These are phyloP conservation scores for Eristalis arbustorum DNA, from an alignment of 2,888 invertebrate species.

Conservation along the genomic window DNA sequence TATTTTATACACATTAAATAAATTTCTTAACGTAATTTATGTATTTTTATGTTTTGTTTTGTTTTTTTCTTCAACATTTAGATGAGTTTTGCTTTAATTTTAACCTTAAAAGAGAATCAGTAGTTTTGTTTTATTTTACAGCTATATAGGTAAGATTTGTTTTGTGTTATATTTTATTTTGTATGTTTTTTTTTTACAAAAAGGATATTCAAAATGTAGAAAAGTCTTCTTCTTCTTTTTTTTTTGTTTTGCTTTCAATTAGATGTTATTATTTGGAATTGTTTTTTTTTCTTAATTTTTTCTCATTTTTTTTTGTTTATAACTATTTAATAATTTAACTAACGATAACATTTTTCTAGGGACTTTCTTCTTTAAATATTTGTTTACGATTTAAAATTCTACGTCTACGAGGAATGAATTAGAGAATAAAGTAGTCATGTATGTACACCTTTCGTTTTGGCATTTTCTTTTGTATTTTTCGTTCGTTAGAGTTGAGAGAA, in stretches of 20 bases:
- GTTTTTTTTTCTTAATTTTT: constrained; percentile 9
- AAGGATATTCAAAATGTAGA: constrained; percentile 70
- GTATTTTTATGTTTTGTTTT: not conserved
- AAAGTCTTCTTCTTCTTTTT: constrained; percentile 53
- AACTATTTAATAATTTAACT: constrained; percentile 68
- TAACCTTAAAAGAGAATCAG: constrained; percentile 62
- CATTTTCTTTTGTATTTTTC: constrained; percentile 39
- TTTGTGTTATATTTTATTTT: constrained; percentile 21
- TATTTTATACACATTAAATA: constrained; percentile 55
- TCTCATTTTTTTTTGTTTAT: constrained; percentile 24
- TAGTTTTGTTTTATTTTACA: constrained; percentile 54
- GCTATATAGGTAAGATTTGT: constrained; percentile 59
- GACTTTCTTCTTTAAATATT: constrained; percentile 25
- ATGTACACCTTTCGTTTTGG: constrained; percentile 25
- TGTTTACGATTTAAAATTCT: constrained; percentile 60
- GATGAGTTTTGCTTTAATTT: constrained; percentile 39
- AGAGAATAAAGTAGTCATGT: constrained; percentile 56
- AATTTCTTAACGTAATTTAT: constrained; percentile 42
- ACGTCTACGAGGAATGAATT: constrained; percentile 62
- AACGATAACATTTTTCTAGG: constrained; percentile 66
- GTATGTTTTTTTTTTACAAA: constrained; percentile 56
- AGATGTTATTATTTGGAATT: constrained; percentile 3
- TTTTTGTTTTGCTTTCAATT: constrained; percentile 31
- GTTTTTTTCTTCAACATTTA: constrained; percentile 53
- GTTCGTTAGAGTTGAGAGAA: constrained; percentile 1